Percentiles rank a stretch among this genome's conserved stretches.
These are phyloP conservation scores for Danionella dracula DNA, from an alignment of 2,797 vertebrate genomes.

Conservation along the genomic window DNA sequence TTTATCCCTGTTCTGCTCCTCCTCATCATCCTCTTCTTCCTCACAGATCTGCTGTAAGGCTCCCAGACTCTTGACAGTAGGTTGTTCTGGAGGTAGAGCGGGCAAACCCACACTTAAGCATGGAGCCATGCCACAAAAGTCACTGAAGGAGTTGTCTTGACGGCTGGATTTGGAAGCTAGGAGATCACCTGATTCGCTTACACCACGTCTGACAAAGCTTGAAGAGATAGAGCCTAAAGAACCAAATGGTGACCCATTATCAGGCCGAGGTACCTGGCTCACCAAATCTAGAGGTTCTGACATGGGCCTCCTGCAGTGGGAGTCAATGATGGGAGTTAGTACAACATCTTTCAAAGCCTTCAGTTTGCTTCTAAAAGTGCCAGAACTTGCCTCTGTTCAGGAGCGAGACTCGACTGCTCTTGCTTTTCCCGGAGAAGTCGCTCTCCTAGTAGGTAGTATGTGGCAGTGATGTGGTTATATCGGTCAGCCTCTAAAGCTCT, in stretches of 20 bases:
- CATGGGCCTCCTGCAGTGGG: conserved; percentile 41
- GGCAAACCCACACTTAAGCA: conserved; percentile 54
- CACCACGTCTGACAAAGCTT: conserved; percentile 52
- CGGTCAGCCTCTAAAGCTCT: conserved; percentile 67
- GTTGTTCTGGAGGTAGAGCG: conserved; percentile 61
- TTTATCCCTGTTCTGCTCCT: conserved; percentile 33
- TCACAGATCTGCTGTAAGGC: conserved; percentile 78
- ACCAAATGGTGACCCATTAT: conserved; percentile 47
- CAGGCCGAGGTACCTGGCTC: not conserved
- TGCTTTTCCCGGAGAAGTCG: conserved; percentile 68
- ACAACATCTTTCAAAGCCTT: not conserved
- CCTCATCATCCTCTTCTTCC: conserved; percentile 68
- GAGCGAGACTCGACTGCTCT: conserved; percentile 53
- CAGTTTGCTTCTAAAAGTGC: no score
- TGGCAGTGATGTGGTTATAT: conserved; percentile 74
- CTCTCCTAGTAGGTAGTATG: conserved; percentile 70
- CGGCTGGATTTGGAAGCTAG: conserved; percentile 51
- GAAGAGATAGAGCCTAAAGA: conserved; percentile 42
- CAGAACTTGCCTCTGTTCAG: conserved; percentile 37
- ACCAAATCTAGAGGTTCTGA: conserved; percentile 43
- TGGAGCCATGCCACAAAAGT: conserved; percentile 54
- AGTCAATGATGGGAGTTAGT: not conserved
- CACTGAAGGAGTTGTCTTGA: conserved; percentile 51
- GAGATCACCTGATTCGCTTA: conserved; percentile 65
- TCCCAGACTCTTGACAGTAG: conserved; percentile 64